Conservation (phyloP, 2,888 invertebrate species). For the Troilus luridus region DNA sequence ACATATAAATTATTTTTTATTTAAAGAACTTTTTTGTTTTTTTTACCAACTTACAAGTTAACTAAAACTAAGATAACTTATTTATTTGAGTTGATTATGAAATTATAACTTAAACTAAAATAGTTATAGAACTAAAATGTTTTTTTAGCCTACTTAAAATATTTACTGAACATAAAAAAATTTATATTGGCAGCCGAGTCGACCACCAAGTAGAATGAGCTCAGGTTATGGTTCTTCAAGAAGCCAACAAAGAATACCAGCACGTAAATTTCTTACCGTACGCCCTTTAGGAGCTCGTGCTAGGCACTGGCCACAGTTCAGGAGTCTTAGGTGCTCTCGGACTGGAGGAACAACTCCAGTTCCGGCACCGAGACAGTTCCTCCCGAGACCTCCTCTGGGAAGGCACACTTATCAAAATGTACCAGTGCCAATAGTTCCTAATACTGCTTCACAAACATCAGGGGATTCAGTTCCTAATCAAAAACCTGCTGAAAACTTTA, state of each 20-base stretch:
- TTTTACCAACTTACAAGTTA: not conserved
- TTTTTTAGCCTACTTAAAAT: not conserved
- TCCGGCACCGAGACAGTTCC: slow-evolving; percentile 67
- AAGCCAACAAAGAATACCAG: slow-evolving; percentile 65
- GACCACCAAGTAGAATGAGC: slow-evolving; percentile 70
- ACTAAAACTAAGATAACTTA: not conserved
- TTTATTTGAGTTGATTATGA: not conserved
- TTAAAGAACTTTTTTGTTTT: not conserved
- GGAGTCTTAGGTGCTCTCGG: slow-evolving; percentile 65
- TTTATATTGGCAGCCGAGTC: slow-evolving; percentile 63
- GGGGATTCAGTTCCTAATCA: not conserved
- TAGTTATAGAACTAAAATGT: not conserved
- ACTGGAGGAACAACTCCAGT: slow-evolving; percentile 65
- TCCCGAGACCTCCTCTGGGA: slow-evolving; percentile 63
- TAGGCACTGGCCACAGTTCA: slow-evolving; percentile 66
- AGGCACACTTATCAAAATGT: slow-evolving; percentile 73
- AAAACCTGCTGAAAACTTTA: slow-evolving; percentile 18
- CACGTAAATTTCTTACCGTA: slow-evolving; percentile 62
- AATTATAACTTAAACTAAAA: not conserved
- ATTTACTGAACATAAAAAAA: slow-evolving; percentile 5
- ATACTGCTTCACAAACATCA: slow-evolving; percentile 57
- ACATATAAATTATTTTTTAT: not conserved
- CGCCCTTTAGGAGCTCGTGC: slow-evolving; percentile 57
- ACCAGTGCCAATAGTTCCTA: slow-evolving; percentile 71
- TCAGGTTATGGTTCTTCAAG: slow-evolving; percentile 72